These are phyloP conservation scores for Cotesia chilonis DNA, from an alignment of 1,140 invertebrate genomes.

Conservation along the genomic window DNA sequence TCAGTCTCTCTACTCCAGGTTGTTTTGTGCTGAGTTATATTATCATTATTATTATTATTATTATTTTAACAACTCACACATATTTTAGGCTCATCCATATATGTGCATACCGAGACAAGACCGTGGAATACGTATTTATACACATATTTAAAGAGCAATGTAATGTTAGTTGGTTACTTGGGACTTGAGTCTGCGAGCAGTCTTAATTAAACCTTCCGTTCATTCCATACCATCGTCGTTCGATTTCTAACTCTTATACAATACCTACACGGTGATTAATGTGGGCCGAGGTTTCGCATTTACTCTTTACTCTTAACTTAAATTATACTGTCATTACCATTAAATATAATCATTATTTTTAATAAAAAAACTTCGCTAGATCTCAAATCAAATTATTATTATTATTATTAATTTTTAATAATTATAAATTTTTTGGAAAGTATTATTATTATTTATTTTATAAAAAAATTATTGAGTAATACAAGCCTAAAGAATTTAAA, in stretches of 20 bases:
- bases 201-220: conserved; percentile 26
- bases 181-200: background rate
- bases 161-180: background rate
- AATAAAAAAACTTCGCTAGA: too few species aligned
- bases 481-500: too few species aligned
- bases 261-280: conserved; percentile 22
- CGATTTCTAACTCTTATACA: conserved; percentile 28
- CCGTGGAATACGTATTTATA: background rate
- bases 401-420: too few species aligned
- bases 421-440: too few species aligned
- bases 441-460: too few species aligned
- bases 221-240: background rate
- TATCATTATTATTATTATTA: too few species aligned
- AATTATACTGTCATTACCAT: too few species aligned
- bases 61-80: too few species aligned
- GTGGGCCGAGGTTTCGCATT: conserved; percentile 22
- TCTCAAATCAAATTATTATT: too few species aligned
- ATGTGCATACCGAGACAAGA: background rate
- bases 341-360: too few species aligned
- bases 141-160: background rate
- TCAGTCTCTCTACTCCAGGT: conserved; percentile 2
- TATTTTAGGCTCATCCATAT: background rate
- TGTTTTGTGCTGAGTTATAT: background rate
- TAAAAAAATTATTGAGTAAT: too few species aligned
- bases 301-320: background rate